Conservation (phyloP, 2,797 vertebrate genomes). For the Geotrypetes seraphini region DNA sequence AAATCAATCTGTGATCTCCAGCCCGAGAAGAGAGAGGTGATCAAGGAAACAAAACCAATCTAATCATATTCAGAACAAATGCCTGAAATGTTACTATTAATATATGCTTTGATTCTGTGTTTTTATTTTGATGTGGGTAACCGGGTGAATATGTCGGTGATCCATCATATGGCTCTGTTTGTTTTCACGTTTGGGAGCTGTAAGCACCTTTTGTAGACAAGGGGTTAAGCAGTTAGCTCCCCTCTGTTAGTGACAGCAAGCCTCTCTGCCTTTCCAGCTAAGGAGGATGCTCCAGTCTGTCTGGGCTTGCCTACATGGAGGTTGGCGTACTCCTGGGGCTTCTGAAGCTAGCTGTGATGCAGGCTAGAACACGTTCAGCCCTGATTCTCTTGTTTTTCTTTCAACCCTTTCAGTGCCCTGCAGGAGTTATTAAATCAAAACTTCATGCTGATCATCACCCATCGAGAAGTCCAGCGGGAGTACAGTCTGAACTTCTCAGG, state of each 20-base stretch:
- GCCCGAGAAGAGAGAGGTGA: no score
- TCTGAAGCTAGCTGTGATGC: slow-evolving; percentile 64
- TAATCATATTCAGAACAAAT: no score
- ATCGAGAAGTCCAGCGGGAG: slow-evolving; percentile 95
- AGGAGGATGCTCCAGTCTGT: slow-evolving; percentile 39
- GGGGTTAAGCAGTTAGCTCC: slow-evolving; percentile 53
- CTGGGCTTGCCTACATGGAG: slow-evolving; percentile 76
- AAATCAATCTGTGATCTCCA: no score
- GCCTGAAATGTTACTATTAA: no score
- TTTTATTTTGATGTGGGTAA: no score
- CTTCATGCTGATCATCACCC: slow-evolving; percentile 94
- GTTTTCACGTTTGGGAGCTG: slow-evolving; percentile 30
- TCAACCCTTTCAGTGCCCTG: slow-evolving; percentile 71
- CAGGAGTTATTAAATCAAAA: slow-evolving; percentile 96
- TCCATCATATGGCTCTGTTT: slow-evolving; percentile 24
- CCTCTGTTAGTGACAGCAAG: slow-evolving; percentile 60
- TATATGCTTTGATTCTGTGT: no score
- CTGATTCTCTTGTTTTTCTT: slow-evolving; percentile 63
- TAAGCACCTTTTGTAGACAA: slow-evolving; percentile 44
- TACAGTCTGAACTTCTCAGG: slow-evolving; percentile 98
- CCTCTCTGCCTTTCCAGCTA: no score
- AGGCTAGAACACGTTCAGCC: slow-evolving; percentile 79
- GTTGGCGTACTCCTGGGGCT: slow-evolving; percentile 62
- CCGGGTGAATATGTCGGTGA: no score
- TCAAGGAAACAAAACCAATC: no score